Base-by-base conservation (phyloP, 2,888 invertebrate genomes). In the Monoplex corrugatus region DNA sequence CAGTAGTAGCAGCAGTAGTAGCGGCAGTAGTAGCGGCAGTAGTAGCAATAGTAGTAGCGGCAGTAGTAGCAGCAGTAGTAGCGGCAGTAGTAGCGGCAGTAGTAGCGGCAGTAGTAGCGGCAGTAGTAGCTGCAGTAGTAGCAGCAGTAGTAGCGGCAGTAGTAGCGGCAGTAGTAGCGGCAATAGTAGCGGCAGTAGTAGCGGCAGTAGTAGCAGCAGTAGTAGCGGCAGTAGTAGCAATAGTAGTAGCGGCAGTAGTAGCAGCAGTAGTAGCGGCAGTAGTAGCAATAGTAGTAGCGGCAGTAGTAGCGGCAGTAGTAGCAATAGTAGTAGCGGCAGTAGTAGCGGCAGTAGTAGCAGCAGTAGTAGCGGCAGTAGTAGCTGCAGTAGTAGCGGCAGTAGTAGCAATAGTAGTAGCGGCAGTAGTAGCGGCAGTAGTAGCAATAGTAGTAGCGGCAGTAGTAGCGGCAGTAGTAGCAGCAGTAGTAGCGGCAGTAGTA, bases 91-190 rank as follows among this genome's bases (percentile, higher is more conserved):
- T 85, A 50, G 50, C 32, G 57, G 85, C 57, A 85, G 57, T 10
- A 85, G 85, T 57, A 85, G 85, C 28, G 35, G 50, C 32, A 85
- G 85, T 43, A 50, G 85, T 57, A 57, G 85, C 32, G 57, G 85
- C 2, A 85, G 45, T 50, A 57, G 85, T 85, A 57, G 85, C 57
- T 35, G 85, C 57, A 57, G 87, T 87, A 87, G 87, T 72, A 87
- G 87, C 72, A 87, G 87, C 72, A 87, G 87, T 72, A 87, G 87
- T 87, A 87, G 72, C 72, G 72, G 87, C 40, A 87, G 87, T 72
- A 87, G 87, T 87, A 87, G 75, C 72, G 72, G 75, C 72, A 72
- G 87, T 87, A 87, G 87, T 40, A 87, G 72, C 40, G 72, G 72
- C 72, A 87, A 40, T 87, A 87, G 72, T 40, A 87, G 87, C 72